Conservation (phyloP, 2,888 invertebrate genomes). For the Lissocephala sabroskyi region DNA sequence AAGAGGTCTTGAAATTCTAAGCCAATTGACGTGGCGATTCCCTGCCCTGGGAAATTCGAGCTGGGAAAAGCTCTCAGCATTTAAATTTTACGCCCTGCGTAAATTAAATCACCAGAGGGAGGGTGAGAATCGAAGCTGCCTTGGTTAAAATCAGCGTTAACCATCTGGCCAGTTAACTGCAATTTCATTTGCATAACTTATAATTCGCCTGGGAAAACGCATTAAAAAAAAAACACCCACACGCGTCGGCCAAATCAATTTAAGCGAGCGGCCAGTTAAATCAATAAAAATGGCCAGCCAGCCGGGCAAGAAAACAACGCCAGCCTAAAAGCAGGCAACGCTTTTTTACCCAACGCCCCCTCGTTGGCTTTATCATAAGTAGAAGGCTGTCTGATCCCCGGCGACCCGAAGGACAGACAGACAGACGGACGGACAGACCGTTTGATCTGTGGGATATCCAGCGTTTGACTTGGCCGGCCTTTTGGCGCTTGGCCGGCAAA, state of each 20-base stretch:
- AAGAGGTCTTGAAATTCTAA: too few species aligned
- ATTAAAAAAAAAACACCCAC: neutral
- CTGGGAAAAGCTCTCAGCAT: too few species aligned
- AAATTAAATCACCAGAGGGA: too few species aligned
- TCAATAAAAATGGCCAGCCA: neutral
- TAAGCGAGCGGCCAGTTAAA: neutral
- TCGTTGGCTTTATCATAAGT: conserved; percentile 43
- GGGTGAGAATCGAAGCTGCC: too few species aligned
- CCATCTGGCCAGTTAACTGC: too few species aligned
- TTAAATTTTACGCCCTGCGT: too few species aligned
- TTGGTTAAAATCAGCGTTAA: too few species aligned
- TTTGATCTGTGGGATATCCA: conserved; percentile 43
- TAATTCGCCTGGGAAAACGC: too few species aligned
- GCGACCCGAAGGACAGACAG: too few species aligned
- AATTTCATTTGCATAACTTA: conserved; percentile 54
- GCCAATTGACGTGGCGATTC: too few species aligned
- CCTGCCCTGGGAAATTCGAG: too few species aligned
- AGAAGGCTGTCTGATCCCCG: too few species aligned
- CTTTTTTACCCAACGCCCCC: neutral
- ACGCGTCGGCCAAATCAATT: neutral
- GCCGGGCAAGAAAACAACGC: neutral
- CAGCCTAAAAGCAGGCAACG: neutral
- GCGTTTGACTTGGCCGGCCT: conserved; percentile 6
- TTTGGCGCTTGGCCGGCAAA: conserved; percentile 27
- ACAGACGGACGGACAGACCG: conserved; percentile 6